A percentile compares a stretch with the other conserved stretches of the same genome.
Conservation (phyloP, 2,888 invertebrate genomes). For the Nycteola revayana region DNA sequence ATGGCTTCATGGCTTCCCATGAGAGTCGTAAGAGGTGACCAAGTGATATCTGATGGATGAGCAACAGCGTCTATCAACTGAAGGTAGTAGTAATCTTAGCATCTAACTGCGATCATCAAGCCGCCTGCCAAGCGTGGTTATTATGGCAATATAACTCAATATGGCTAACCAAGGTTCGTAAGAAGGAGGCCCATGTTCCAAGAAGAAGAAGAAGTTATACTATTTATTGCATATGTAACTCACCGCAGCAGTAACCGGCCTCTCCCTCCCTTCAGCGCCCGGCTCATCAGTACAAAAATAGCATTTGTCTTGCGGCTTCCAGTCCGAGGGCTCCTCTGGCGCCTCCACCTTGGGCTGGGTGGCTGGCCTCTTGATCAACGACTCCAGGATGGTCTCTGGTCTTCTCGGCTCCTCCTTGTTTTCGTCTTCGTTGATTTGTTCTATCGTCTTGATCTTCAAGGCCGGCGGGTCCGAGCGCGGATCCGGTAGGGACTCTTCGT, state of each 20-base stretch:
- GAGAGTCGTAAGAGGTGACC: too few relatives aligned
- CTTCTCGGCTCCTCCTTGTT: slow-evolving; percentile 34
- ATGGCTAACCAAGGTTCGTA: too few relatives aligned
- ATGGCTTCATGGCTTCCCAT: too few relatives aligned
- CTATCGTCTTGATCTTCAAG: slow-evolving; percentile 78
- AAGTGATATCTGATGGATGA: too few relatives aligned
- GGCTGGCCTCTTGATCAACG: slow-evolving; percentile 73
- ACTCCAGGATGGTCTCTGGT: slow-evolving; percentile 79
- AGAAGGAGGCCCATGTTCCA: too few relatives aligned
- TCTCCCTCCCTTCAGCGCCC: slow-evolving; percentile 31
- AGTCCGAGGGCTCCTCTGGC: slow-evolving; percentile 83
- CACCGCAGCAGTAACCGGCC: slow-evolving; percentile 35
- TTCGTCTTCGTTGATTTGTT: slow-evolving; percentile 75
- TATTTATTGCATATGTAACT: too few relatives aligned
- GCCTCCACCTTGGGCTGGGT: slow-evolving; percentile 71
- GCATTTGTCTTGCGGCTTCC: slow-evolving; percentile 92
- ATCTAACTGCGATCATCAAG: too few relatives aligned
- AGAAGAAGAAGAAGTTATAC: too few relatives aligned
- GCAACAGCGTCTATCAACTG: too few relatives aligned
- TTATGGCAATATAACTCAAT: too few relatives aligned
- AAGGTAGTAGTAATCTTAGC: too few relatives aligned
- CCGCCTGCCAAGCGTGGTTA: too few relatives aligned
- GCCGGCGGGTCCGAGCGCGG: slow-evolving; percentile 71
- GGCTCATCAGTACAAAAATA: slow-evolving; percentile 86
- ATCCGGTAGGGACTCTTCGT: slow-evolving; percentile 73